phyloP scores from a whole-genome alignment of 2,888 invertebrate genomes.

The Apamea anceps region DNA sequence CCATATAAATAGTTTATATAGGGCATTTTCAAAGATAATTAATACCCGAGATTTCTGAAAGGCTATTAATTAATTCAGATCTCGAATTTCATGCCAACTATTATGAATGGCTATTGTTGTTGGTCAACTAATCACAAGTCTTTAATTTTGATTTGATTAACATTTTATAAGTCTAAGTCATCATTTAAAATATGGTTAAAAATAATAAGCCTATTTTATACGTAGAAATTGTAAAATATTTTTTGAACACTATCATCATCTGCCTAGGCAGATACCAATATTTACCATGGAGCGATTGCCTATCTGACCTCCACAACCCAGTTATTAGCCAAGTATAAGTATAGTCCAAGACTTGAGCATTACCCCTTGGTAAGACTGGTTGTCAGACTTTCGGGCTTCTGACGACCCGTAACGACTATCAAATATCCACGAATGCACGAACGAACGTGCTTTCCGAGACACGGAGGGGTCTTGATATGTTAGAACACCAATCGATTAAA shows the following conservation, averaged over 20 bases:
- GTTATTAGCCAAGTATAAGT: too few relatives aligned
- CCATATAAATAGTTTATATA: constrained; percentile 10
- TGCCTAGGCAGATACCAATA: too few relatives aligned
- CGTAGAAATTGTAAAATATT: constrained; percentile 1
- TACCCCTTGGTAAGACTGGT: too few relatives aligned
- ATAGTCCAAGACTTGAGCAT: too few relatives aligned
- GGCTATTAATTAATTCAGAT: constrained; percentile 15
- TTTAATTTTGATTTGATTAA: not conserved
- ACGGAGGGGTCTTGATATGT: not conserved
- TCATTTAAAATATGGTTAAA: not conserved
- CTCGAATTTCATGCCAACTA: not conserved
- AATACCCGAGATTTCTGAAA: not conserved
- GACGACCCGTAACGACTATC: too few relatives aligned
- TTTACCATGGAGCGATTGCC: too few relatives aligned
- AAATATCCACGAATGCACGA: too few relatives aligned
- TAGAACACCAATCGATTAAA: constrained; percentile 6
- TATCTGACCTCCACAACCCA: too few relatives aligned
- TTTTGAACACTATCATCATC: not conserved
- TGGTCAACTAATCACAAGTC: not conserved
- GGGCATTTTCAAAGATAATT: not conserved
- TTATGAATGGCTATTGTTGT: not conserved
- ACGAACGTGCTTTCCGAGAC: too few relatives aligned
- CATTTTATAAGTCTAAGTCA: not conserved
- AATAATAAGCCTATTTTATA: not conserved
- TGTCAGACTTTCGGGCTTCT: too few relatives aligned